A percentile compares a stretch with the other conserved stretches of the same genome.
Conservation (phyloP, 2,797 vertebrate genomes). For the Neoniphon sammara region DNA sequence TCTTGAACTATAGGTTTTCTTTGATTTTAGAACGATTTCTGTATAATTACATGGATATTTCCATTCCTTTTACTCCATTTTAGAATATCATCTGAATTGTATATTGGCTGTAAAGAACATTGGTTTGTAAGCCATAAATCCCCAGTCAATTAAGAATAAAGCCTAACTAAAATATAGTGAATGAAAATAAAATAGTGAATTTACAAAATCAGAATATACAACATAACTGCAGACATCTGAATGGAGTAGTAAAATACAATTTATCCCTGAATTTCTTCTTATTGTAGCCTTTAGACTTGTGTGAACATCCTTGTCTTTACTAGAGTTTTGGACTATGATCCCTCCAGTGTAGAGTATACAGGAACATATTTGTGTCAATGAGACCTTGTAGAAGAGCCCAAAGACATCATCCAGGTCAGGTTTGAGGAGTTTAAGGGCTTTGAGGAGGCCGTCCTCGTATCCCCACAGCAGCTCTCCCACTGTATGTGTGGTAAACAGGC, state of each 20-base stretch:
- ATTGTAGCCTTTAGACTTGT: neutral
- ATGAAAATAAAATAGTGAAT: neutral
- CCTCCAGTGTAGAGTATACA: neutral
- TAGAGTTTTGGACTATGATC: neutral
- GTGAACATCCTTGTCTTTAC: neutral
- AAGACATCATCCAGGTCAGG: slow-evolving; percentile 82
- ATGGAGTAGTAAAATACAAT: neutral
- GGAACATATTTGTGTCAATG: neutral
- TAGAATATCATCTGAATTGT: neutral
- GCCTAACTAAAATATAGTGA: neutral
- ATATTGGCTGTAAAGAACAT: no score
- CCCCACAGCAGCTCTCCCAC: slow-evolving; percentile 93
- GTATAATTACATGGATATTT: neutral
- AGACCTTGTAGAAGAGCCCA: slow-evolving; percentile 92
- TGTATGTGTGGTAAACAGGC: slow-evolving; percentile 84
- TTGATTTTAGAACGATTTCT: neutral
- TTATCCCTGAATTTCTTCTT: neutral
- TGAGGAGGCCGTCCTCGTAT: slow-evolving; percentile 88
- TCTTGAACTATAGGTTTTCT: neutral
- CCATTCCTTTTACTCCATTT: neutral
- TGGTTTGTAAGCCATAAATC: no score
- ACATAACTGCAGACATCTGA: neutral
- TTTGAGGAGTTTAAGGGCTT: slow-evolving; percentile 59
- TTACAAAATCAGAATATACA: neutral
- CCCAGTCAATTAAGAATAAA: neutral